These are phyloP conservation scores for Lochmaea crataegi DNA, from an alignment of 2,888 invertebrate genomes.

Conservation along the genomic window DNA sequence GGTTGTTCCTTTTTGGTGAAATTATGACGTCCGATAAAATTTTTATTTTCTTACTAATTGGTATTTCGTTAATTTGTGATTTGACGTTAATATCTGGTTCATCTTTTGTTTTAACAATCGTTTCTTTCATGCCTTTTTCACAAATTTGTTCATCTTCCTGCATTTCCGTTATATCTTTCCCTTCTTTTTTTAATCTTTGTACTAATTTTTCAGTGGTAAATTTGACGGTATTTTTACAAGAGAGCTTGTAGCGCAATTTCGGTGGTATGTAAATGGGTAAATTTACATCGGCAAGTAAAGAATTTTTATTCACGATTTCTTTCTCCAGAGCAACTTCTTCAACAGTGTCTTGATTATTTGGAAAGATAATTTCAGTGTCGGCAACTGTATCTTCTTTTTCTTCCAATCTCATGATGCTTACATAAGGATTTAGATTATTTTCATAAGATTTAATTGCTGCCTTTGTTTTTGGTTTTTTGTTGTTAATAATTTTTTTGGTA, in stretches of 20 bases:
- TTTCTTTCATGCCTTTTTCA: background rate
- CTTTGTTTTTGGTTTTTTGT: constrained; percentile 10
- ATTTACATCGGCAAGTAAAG: background rate
- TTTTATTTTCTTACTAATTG: constrained; percentile 7
- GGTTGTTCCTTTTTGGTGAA: background rate
- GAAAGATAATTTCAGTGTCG: background rate
- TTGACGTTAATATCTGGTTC: background rate
- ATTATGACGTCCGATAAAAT: constrained; percentile 13
- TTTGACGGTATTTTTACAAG: constrained; percentile 29
- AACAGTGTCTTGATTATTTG: background rate
- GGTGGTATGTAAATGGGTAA: constrained; percentile 3
- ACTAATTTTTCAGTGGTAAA: constrained; percentile 32
- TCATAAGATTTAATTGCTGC: constrained; percentile 7
- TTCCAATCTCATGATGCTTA: constrained; percentile 32
- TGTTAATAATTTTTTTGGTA: background rate
- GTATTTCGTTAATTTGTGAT: background rate
- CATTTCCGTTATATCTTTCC: background rate
- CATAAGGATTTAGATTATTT: constrained; percentile 18
- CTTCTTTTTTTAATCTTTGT: constrained; percentile 25
- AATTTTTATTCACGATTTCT: background rate
- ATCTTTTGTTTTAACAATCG: background rate
- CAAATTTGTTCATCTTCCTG: background rate
- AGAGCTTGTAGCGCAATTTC: constrained; percentile 2
- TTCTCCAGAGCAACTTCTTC: background rate
- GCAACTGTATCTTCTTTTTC: background rate